Evolutionary conservation across 2,113 vertebrate species (phyloP), one percentile per base, ranked within the genome.

Genomic region (Heloderma charlesbogerti): DNA sequence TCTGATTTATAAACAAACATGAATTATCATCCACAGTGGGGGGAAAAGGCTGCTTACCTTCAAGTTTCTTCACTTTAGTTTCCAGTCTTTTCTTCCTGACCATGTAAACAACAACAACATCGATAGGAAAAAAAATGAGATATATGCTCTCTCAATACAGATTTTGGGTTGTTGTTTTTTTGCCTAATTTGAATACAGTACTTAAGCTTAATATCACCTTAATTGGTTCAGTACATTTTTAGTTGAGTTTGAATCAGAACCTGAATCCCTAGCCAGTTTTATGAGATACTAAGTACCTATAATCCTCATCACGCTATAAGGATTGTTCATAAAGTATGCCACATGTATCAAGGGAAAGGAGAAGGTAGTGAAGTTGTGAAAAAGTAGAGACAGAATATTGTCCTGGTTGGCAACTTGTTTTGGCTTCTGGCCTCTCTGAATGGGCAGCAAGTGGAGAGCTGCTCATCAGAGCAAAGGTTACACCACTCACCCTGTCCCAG

Each of bases 81-180:
- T 99, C 98, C 63, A 99, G 96, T 89, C 97, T 98, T 95, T 98
- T 98, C 91, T 98, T 99, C 93, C 99, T 99, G 96, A 96, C 45
- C 20, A 91, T 54, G 93, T 92, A 93, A 79, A 94, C 4, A 75
- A 67, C 75, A 83, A 66, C 10, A 1, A 6, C 0, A 29, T 60
- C 43, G 9, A 27, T 37, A 34, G n/a, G 12, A 54, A 6, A 63
- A 2, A 88, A 27, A 84, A 92, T 74, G 51, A 25, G 5, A 34
- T 34, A 43, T 10, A 5, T 43, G 29, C 13, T 71, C 34, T 69
- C 1, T 22, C 5, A 22, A 34, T 85, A 67, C 8, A 60, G 6
- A 6, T 31, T 40, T 79, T 79, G 18, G 57, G 9, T n/a, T n/a
- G n/a, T n/a, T n/a, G n/a, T n/a, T n/a, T 27, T 66, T 67, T 48